phyloP scores from a whole-genome alignment of 2,113 vertebrate species.

The Trogon surrucura region DNA sequence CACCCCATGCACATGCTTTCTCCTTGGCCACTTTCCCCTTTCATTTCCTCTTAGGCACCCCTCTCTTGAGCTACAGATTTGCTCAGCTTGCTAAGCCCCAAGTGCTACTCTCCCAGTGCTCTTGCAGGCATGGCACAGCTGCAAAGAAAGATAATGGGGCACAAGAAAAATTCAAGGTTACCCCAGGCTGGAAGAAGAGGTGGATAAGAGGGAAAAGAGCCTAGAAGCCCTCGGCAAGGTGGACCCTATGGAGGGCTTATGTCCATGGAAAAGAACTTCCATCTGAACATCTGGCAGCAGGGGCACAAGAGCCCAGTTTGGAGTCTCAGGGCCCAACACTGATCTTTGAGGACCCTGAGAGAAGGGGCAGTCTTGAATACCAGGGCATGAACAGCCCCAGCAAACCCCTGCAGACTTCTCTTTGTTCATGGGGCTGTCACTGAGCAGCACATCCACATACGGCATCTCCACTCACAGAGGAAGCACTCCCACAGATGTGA shows the following conservation, averaged over 20 bases:
- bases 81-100: not conserved
- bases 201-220: not conserved
- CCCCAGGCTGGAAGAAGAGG: not conserved
- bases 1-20: not conserved
- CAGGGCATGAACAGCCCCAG: not conserved
- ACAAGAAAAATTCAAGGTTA: not conserved
- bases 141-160: not conserved
- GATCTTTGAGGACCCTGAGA: not conserved
- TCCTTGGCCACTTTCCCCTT: not conserved
- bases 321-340: not conserved
- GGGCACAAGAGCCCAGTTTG: not conserved
- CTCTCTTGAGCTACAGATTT: not conserved
- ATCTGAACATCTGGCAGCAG: not conserved
- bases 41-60: accelerated
- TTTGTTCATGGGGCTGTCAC: not conserved
- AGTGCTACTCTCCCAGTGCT: not conserved
- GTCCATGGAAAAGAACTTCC: not conserved
- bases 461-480: not conserved
- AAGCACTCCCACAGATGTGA: not conserved
- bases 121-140: not conserved
- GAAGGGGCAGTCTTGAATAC: not conserved
- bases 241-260: not conserved
- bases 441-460: not conserved
- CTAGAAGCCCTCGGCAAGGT: not conserved
- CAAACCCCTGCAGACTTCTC: not conserved